phyloP scores from a whole-genome alignment of 1,140 invertebrate species.

The Oryctes rhinoceros region DNA sequence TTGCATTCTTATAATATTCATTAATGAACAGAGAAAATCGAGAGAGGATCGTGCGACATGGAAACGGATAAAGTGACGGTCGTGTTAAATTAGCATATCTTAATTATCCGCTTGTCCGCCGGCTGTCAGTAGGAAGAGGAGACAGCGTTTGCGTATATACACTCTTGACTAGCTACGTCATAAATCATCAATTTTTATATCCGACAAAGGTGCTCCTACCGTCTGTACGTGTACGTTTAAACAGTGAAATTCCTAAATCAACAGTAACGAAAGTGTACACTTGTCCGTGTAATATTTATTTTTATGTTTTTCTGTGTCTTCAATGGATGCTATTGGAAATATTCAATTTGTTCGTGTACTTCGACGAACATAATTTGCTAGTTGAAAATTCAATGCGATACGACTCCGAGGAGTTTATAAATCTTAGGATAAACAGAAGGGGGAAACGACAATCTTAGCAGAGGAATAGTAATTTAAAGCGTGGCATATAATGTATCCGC shows the following conservation, averaged over 20 bases:
- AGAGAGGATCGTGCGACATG: conserved; percentile 7
- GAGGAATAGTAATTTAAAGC: neutral
- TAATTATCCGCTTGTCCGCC: conserved; percentile 18
- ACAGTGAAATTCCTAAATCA: conserved; percentile 5
- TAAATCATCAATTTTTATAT: conserved; percentile 21
- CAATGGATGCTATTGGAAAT: neutral
- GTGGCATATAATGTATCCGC: neutral
- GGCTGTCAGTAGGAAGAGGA: conserved; percentile 8
- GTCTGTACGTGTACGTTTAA: neutral
- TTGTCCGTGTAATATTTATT: neutral
- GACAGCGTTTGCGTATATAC: neutral
- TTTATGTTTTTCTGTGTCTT: conserved; percentile 14
- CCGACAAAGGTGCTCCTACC: conserved; percentile 11
- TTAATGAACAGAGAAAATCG: neutral
- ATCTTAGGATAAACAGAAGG: neutral
- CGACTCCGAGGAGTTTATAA: neutral
- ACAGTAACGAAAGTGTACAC: neutral
- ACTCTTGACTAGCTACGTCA: conserved; percentile 13
- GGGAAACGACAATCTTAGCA: neutral
- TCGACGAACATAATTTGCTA: conserved; percentile 12
- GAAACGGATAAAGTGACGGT: conserved; percentile 21
- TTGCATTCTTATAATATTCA: conserved; percentile 1
- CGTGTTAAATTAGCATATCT: conserved; percentile 37
- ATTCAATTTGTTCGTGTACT: conserved; percentile 1
- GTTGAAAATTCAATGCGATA: conserved; percentile 15